These are phyloP conservation scores for Nemoura dubitans DNA, from an alignment of 2,888 invertebrate genomes.

Conservation along the genomic window DNA sequence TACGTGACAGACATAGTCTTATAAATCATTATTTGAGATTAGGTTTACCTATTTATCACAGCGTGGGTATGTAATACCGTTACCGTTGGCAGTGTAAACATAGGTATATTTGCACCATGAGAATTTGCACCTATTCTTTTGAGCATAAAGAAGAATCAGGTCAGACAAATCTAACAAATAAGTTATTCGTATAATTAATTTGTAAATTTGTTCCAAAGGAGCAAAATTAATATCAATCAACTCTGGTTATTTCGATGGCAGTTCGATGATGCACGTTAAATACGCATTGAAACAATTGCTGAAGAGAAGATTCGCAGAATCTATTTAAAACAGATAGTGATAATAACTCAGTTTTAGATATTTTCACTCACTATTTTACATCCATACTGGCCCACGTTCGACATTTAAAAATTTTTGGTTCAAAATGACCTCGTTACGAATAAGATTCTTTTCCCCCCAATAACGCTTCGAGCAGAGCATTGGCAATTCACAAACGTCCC, in stretches of 20 bases:
- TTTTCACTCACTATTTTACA: background rate
- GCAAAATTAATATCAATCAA: background rate
- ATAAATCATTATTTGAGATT: background rate
- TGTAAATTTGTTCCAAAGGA: background rate
- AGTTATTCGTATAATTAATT: background rate
- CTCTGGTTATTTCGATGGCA: background rate
- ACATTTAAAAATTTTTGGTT: background rate
- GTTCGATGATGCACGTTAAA: background rate
- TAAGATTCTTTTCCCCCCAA: background rate
- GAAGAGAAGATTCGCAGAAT: slow-evolving; percentile 7
- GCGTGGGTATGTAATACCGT: background rate
- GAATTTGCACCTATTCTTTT: background rate
- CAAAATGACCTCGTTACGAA: background rate
- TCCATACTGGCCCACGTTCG: background rate
- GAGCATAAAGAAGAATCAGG: background rate
- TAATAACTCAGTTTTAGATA: background rate
- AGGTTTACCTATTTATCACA: background rate
- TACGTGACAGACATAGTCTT: background rate
- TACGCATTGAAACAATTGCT: background rate
- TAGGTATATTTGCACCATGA: slow-evolving; percentile 3
- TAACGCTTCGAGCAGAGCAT: background rate
- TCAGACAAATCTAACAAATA: background rate
- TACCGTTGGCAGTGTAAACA: slow-evolving; percentile 12
- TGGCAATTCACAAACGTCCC: background rate
- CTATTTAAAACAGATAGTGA: background rate